Conservation (phyloP, 53 echinoderm and acorn worm genomes). For the Echinometra lucunter region DNA sequence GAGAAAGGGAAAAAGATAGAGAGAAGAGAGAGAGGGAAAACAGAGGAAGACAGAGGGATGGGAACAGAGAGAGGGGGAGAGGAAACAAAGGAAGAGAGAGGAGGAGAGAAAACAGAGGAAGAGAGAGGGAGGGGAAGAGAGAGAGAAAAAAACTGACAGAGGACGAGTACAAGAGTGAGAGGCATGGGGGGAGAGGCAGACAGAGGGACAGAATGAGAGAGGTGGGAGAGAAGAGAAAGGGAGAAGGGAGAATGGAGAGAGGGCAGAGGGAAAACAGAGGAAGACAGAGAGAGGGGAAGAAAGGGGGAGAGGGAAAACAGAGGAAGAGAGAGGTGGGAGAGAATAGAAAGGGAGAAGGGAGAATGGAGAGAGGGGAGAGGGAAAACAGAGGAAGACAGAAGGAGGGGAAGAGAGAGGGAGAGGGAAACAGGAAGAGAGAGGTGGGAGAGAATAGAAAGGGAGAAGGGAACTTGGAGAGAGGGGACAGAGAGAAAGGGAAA, state of each 20-base stretch:
- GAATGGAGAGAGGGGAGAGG: not conserved
- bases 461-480: not conserved
- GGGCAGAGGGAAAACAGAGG: not conserved
- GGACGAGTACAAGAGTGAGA: not conserved
- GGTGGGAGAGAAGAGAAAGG: not conserved
- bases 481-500: not conserved
- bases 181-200: not conserved
- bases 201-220: not conserved
- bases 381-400: not conserved
- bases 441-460: not conserved
- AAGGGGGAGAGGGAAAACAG: not conserved
- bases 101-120: not conserved
- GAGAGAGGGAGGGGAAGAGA: not conserved
- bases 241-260: not conserved
- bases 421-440: no score
- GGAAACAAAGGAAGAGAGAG: not conserved
- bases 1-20: not conserved
- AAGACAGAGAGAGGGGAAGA: constrained; percentile 25
- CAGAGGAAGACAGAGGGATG: not conserved
- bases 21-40: no score
- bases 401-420: not conserved
- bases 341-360: not conserved
- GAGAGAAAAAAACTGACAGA: not conserved
- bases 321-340: no score
- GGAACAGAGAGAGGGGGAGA: no score